Conservation (phyloP, 2,797 vertebrate species). For the Staurois parvus region DNA sequence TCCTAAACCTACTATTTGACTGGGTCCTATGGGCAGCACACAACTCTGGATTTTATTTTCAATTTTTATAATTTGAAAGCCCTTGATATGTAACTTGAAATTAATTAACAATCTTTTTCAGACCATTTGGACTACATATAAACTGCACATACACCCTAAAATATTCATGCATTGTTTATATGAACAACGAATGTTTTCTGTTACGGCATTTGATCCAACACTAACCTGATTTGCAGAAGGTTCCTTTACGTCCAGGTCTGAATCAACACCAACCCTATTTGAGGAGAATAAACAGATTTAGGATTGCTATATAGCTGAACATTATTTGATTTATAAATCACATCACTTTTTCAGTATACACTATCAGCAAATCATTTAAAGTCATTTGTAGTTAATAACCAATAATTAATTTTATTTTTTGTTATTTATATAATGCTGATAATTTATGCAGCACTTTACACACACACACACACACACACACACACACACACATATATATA, state of each 20-base stretch:
- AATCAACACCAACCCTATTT: conserved; percentile 77
- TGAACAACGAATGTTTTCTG: neutral
- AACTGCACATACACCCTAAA: neutral
- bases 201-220: conserved; percentile 47
- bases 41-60: too few species aligned
- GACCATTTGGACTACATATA: too few species aligned
- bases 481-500: too few species aligned
- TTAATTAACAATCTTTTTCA: too few species aligned
- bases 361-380: neutral
- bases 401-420: neutral
- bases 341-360: neutral
- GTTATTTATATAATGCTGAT: too few species aligned
- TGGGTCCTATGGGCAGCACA: too few species aligned
- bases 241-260: conserved; percentile 75
- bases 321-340: neutral
- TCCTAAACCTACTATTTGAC: too few species aligned
- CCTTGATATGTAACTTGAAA: too few species aligned
- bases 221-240: conserved; percentile 76
- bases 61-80: too few species aligned
- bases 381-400: neutral
- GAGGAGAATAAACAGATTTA: conserved; percentile 39
- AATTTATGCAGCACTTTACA: too few species aligned
- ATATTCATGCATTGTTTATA: neutral
- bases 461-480: too few species aligned
- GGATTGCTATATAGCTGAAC: neutral